Evolutionary conservation across 1,140 invertebrate species (phyloP).

Genomic region (Helicoverpa armigera): DNA sequence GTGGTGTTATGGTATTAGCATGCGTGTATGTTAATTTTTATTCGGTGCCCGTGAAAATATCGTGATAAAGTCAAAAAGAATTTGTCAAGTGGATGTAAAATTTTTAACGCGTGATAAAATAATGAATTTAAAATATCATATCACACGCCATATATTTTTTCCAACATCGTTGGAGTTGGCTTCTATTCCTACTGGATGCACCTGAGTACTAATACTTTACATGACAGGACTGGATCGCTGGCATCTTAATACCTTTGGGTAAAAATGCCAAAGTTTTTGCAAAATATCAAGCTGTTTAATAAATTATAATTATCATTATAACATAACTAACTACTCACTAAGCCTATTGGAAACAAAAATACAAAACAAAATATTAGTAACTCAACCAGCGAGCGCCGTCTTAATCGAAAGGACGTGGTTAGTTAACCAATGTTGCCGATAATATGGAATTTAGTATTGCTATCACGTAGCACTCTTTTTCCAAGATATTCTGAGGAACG

Average conservation of each 20-base stretch:
- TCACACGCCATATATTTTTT: too few relatives aligned
- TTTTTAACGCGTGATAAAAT: background rate
- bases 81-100: background rate
- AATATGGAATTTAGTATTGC: constrained; percentile 7
- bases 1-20: background rate
- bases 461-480: constrained; percentile 15
- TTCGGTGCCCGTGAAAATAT: background rate
- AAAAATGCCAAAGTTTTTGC: too few relatives aligned
- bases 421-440: constrained; percentile 2
- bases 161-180: too few relatives aligned
- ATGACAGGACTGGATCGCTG: too few relatives aligned
- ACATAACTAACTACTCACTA: background rate
- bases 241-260: too few relatives aligned
- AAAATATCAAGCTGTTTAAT: too few relatives aligned
- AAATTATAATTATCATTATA: background rate
- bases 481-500: background rate
- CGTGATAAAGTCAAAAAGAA: background rate
- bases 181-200: too few relatives aligned
- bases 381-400: constrained; percentile 1
- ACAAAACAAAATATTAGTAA: constrained; percentile 11
- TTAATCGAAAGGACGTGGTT: constrained; percentile 29
- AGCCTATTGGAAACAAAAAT: background rate
- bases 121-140: background rate
- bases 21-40: background rate
- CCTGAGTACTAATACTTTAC: too few relatives aligned